A percentile compares a stretch with the other conserved stretches of the same genome.
Evolutionary conservation across 1,140 invertebrate species (phyloP).

Genomic region (Drusus annulatus): DNA sequence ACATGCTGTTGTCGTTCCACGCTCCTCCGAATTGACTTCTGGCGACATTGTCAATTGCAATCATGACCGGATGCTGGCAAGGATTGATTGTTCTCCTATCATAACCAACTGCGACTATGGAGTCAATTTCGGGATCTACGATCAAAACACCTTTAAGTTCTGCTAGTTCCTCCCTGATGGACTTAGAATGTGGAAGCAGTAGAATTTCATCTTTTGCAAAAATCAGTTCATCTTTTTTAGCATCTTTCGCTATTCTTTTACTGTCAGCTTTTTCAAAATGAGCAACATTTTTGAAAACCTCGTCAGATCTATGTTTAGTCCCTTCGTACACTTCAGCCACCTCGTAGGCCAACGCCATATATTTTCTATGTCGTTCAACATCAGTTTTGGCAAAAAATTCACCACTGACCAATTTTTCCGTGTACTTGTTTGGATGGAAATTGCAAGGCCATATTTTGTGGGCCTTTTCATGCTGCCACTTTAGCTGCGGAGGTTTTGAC

Average conservation of each 20-base stretch:
- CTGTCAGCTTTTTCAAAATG: too few species aligned
- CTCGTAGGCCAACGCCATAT: slow-evolving; percentile 77
- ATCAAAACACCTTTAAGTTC: slow-evolving; percentile 74
- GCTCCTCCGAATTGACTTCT: slow-evolving; percentile 85
- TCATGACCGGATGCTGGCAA: slow-evolving; percentile 88
- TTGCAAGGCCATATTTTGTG: slow-evolving; percentile 85
- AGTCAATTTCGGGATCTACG: slow-evolving; percentile 77
- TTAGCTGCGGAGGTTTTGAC: slow-evolving; percentile 73
- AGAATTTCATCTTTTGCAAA: background rate
- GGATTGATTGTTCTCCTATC: slow-evolving; percentile 78
- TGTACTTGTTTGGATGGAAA: slow-evolving; percentile 84
- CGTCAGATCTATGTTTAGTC: background rate
- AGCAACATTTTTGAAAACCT: background rate
- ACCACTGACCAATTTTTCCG: slow-evolving; percentile 77
- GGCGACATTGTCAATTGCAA: slow-evolving; percentile 89
- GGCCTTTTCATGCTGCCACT: slow-evolving; percentile 77
- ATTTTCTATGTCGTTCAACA: slow-evolving; percentile 72
- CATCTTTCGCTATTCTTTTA: background rate
- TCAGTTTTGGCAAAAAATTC: slow-evolving; percentile 77
- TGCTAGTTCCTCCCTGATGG: slow-evolving; percentile 54
- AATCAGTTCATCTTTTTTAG: background rate
- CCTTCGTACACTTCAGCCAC: slow-evolving; percentile 60
- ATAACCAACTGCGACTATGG: slow-evolving; percentile 78
- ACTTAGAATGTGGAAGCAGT: background rate
- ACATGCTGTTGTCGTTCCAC: slow-evolving; percentile 68